Base-by-base conservation (phyloP, 2,797 vertebrate genomes). In the Aeoliscus strigatus region DNA sequence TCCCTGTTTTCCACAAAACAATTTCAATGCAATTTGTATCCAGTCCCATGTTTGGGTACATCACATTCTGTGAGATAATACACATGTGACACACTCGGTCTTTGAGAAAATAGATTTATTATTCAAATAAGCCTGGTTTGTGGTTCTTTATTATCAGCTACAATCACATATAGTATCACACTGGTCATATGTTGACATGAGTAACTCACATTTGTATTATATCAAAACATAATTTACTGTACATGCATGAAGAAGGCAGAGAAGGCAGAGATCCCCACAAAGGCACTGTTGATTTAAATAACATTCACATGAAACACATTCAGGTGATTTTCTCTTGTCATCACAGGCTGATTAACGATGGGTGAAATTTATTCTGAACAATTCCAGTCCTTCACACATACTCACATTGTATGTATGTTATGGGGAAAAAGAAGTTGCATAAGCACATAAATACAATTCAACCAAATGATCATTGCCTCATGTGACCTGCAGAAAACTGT, bases 101-200 rank as follows among this genome's bases (percentile, higher is more conserved):
- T 75, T 44, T 83, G 81, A 82, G 77, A 85, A 83, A 83, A 85
- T 81, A 81, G 51, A 73, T 85, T 83, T 83, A 81, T 71, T 72
- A 66, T 76, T 66, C 46, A 80, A 78, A 81, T 43, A 52, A 47
- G 44, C 37, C 16, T 23, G 32, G 27, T 44, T 68, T 39, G 40
- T 55, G 55, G 55, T 76, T 77, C 60, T 63, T 21, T 66, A 73
- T 81, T 33, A 71, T 66, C 52, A 70, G 26, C 29, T n/a, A 27
- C 34, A 27, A 63, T 60, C 27, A 64, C 52, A 53, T 35, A 57
- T 5, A 29, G 36, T 8, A 3, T 43, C 43, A 57, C 25, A 43
- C 56, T 29, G 33, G 7, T 21, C 4, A 38, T 60, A 37, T 14
- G 23, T 60, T 34, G 30, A 63, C n/a, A 36, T 58, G 25, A 41